Base-by-base conservation (phyloP, 1,140 invertebrate species). In the Pristionchus pacificus region DNA sequence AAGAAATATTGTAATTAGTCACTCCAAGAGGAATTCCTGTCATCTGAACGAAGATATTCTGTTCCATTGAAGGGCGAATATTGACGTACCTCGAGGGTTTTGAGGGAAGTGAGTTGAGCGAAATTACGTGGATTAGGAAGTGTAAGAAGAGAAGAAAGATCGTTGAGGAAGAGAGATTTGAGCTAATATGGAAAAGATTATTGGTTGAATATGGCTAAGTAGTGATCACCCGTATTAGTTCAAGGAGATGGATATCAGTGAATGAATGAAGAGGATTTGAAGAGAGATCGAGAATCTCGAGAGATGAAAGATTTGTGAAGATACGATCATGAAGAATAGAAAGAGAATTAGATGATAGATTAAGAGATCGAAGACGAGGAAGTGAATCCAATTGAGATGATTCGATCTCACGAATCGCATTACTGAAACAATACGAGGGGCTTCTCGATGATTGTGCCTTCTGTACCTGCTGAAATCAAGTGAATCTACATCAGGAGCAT, bases 401-500 rank as follows among this genome's bases (percentile, higher is more conserved):
- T 15, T 62, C 57, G 1, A 71, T 27, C n/a, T 71, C 70, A 31
- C 65, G 65, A 29, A 71, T 71, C n/a, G 65, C 65, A 30, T 71
- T 71, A 27, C 70, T 71, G 63, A 59, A 71, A 19, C 33, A 25
- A 2, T 28, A 25, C 38, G 29, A 19, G 14, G 58, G 31, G 10
- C 24, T 30, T 28, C 2, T 64, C 2, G 19, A 33, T 25, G 27
- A 19, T 3, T 31, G 33, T 6, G 65, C 10, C 55, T 62, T 31
- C 25, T 65, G 62, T 25, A 68, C 71, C 65, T 55, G 65, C 71
- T 72, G n/a, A 72, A 59, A 58, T 72, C 67, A n/a, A 72, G 33
- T 1, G 32, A 30, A 19, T 60, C 29, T 24, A 72, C 49, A 1
- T 49, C 60, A 1, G 65, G 65, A 31, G 62, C 58, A 68, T 65